Base-by-base conservation (phyloP, 2,888 invertebrate species). In the Lacanobia wlatinum region DNA sequence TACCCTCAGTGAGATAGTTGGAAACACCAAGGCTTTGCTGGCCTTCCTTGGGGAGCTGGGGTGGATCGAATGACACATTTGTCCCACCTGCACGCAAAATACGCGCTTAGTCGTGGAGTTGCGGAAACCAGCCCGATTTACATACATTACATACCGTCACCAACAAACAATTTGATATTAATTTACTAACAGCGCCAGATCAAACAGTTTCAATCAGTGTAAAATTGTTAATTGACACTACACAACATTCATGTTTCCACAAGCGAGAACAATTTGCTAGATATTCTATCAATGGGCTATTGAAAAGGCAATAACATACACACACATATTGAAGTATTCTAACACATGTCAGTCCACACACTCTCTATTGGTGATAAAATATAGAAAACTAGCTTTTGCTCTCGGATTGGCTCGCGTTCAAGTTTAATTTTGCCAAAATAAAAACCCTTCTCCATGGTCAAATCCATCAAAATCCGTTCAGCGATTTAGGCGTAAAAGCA, bases 151-250 rank as follows among this genome's bases (percentile, higher is more conserved):
- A n/a, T 28, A 16, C 5, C 56, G 23, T 73, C 50, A 46, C 16
- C 58, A 46, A 38, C 40, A 55, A 6, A 1, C 12, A 46, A 52
- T 38, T 14, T 3, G 28, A 2, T 21, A 52, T 23, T 21, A 40
- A 52, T 40, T 52, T 23, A 21, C 40, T 28, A 62, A 56, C 4
- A 50, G 23, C 9, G 16, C 28, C 48, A 34, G 5, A 16, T 43
- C 18, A 76, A 63, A 63, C 48, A 50, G 10, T 53, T 56, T 75
- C 56, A 74, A 61, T 75, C 14, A 74, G n/a, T 28, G 16, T 52
- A 61, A 46, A 38, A 38, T 50, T 6, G 43, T 52, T 75, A 56
- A 75, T 61, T 46, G 43, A 40, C 4, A 48, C 14, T 21, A 34
- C 40, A 23, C 7, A 61, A 34, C 40, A 61, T 43, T 52, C 40